These are phyloP conservation scores for Coptodon rendalli DNA, from an alignment of 2,113 vertebrate species.

Conservation along the genomic window DNA sequence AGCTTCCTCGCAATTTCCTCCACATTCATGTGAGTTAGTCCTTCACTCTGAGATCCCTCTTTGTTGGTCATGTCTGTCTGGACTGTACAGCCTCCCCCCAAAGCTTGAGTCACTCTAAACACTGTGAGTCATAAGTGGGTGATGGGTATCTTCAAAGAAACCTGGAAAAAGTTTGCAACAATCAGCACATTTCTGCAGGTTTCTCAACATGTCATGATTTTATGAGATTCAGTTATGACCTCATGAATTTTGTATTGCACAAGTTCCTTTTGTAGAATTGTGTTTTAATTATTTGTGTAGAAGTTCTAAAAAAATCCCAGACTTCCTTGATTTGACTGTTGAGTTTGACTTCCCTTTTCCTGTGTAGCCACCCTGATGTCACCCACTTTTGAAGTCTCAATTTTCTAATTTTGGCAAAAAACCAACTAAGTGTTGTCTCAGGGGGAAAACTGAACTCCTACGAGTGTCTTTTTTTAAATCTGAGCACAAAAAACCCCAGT, in stretches of 20 bases:
- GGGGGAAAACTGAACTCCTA: not conserved
- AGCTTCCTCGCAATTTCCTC: not conserved
- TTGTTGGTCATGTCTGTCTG: not conserved
- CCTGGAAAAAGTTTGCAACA: not conserved
- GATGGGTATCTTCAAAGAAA: not conserved
- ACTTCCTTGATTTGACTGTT: not conserved
- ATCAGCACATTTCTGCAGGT: not conserved
- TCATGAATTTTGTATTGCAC: not conserved
- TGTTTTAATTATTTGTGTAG: not conserved
- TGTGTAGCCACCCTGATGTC: not conserved
- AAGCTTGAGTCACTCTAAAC: not conserved
- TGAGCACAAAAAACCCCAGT: not conserved
- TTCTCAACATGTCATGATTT: not conserved
- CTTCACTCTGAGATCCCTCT: not conserved
- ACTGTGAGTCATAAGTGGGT: not conserved
- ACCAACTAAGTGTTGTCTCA: not conserved
- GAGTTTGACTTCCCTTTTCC: not conserved
- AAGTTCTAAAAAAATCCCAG: not conserved
- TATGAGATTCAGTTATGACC: not conserved
- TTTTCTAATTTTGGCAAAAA: not conserved
- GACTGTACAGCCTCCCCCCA: not conserved
- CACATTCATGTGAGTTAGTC: not conserved
- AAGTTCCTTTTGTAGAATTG: not conserved
- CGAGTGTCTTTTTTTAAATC: not conserved
- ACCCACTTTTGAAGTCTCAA: not conserved